Conservation (phyloP, 2,113 vertebrate genomes). For the Artemisiospiza belli region DNA sequence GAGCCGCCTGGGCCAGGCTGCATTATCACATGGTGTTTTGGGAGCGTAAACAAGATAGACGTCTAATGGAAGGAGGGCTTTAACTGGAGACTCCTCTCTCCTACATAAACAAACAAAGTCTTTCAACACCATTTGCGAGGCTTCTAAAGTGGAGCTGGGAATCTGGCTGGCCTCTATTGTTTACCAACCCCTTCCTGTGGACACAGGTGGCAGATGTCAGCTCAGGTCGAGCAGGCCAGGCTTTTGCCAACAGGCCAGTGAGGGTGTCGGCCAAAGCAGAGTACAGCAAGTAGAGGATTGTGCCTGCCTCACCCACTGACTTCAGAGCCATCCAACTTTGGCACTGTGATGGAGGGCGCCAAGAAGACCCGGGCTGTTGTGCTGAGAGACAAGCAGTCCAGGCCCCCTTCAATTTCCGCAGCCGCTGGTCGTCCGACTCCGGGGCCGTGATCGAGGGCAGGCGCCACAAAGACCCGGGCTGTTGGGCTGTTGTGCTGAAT, state of each 20-base stretch:
- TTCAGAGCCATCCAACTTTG: no score
- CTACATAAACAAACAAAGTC: not conserved
- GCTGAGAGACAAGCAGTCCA: no score
- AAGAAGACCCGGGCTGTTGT: no score
- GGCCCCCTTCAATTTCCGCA: no score
- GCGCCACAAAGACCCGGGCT: no score
- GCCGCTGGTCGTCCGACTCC: no score
- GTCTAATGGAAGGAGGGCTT: not conserved
- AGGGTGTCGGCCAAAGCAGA: conserved; percentile 76
- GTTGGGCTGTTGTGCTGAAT: no score
- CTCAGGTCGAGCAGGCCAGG: conserved; percentile 66
- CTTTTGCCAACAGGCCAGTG: conserved; percentile 76
- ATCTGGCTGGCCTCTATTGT: not conserved
- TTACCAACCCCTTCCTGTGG: not conserved
- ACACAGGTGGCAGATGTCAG: conserved; percentile 85
- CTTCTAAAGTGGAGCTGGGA: not conserved
- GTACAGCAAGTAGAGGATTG: conserved; percentile 83
- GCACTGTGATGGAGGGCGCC: no score
- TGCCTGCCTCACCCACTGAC: conserved; percentile 51
- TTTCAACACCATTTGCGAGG: not conserved
- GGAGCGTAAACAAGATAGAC: rapidly evolving
- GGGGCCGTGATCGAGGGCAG: no score
- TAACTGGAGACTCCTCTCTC: not conserved
- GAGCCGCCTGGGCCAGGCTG: not conserved
- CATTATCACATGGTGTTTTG: not conserved